phyloP scores from a whole-genome alignment of 2,113 vertebrate species.

The Microcebus lehilahytsara region DNA sequence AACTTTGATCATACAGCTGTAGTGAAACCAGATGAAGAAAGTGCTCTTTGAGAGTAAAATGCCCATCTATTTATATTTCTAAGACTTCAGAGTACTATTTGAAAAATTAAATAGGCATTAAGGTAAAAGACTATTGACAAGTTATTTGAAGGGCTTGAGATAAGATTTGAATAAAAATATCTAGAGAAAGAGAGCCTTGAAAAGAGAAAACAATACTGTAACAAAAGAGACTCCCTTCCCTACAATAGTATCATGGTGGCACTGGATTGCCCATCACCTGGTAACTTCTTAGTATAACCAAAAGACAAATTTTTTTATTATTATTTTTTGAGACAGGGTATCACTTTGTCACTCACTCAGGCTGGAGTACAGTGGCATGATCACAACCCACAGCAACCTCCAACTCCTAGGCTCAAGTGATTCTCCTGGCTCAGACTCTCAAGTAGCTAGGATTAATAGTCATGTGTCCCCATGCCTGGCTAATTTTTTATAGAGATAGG shows the following conservation, averaged over 20 bases:
- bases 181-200: neutral
- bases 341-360: too few relatives aligned
- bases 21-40: conserved; percentile 2
- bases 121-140: conserved; percentile 24
- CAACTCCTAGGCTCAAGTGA: too few relatives aligned
- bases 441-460: too few relatives aligned
- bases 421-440: too few relatives aligned
- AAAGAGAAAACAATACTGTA: neutral
- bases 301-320: neutral
- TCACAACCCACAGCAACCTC: too few relatives aligned
- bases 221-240: neutral
- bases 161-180: conserved; percentile 4
- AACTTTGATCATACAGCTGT: neutral
- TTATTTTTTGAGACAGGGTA: too few relatives aligned
- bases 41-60: conserved; percentile 1
- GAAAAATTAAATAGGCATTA: neutral
- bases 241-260: neutral
- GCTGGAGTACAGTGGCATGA: too few relatives aligned
- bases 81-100: neutral
- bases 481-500: too few relatives aligned
- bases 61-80: conserved; percentile 22
- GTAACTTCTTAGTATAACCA: neutral
- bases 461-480: too few relatives aligned
- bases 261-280: neutral
- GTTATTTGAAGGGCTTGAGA: neutral